phyloP scores from a whole-genome alignment of 1,140 invertebrate species.

The Drosophila nannoptera region DNA sequence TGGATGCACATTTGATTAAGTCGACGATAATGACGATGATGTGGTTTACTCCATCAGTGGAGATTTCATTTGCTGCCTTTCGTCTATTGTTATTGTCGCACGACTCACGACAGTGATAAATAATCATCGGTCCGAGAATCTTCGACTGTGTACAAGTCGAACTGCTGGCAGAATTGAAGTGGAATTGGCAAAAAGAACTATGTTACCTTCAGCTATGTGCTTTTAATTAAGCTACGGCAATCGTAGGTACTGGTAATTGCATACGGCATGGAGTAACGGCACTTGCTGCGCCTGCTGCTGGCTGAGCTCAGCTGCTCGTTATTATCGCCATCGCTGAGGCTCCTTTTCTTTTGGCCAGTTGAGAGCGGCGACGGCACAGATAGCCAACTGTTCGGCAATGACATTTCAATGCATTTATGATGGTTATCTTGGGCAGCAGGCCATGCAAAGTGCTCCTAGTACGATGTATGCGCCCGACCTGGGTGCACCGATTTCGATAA shows the following conservation, averaged over 20 bases:
- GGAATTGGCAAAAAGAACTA: conserved; percentile 15
- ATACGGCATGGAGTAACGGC: conserved; percentile 63
- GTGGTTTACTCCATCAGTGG: conserved; percentile 6
- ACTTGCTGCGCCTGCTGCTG: conserved; percentile 43
- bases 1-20: too few species aligned
- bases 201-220: conserved; percentile 33
- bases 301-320: conserved; percentile 39
- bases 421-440: conserved; percentile 64
- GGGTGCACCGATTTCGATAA: conserved; percentile 75
- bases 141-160: conserved; percentile 20
- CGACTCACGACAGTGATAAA: conserved; percentile 77
- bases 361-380: conserved; percentile 39
- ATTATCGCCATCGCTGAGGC: conserved; percentile 57
- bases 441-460: conserved; percentile 68
- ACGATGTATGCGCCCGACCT: conserved; percentile 3
- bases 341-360: conserved; percentile 40
- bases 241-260: conserved; percentile 73
- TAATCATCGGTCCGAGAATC: conserved; percentile 62
- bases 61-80: conserved; percentile 16
- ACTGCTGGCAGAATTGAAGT: conserved; percentile 6
- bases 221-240: conserved; percentile 70
- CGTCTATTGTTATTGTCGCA: conserved; percentile 72
- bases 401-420: conserved; percentile 79
- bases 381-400: conserved; percentile 73
- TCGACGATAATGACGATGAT: too few species aligned